Evolutionary conservation across 2,113 vertebrate genomes (phyloP), one percentile per base, ranked within the genome.

Genomic region (Prolemur simus): DNA sequence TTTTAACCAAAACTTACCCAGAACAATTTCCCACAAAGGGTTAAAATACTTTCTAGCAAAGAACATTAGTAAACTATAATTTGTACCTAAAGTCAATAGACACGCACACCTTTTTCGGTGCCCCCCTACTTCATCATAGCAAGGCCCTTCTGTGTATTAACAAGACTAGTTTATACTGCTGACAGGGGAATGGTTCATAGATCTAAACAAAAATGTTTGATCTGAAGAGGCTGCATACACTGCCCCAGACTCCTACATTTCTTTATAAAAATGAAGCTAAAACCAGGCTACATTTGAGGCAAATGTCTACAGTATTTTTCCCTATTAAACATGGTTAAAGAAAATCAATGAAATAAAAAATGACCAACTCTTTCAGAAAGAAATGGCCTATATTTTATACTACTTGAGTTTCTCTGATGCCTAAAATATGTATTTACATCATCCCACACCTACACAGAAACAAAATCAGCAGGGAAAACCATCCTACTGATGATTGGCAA

Each of bases 141-240:
- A 87, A 78, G 69, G 47, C 42, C 58, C 39, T 94, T 94, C 56
- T 94, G 58, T 74, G 58, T 42, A 87, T 86, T 77, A 94, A 83
- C 34, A 87, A 89, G 39, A 73, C 82, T 92, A 80, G 49, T 96
- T 95, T 94, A 25, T 93, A 80, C 69, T 69, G 63, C 63, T 88
- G 78, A 87, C 64, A 92, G 71, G 27, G 45, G 21, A 71, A 29
- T 2, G 8, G 6, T n/a, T 32, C 42, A n/a, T 13, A 20, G 66
- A 87, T 91, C 58, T 54, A 92, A 97, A 94, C 66, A 94, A 60
- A 97, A 97, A 83, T n/a, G 25, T n/a, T 87, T 92, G 76, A 52
- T 91, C 74, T 91, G 91, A 93, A 96, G 73, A 97, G 80, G 64
- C 52, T 74, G 63, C 91, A 27, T 82, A 76, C 71, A 34, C 64